Evolutionary conservation across 2,113 vertebrate species (phyloP).

Genomic region (Dipodomys spectabilis): DNA sequence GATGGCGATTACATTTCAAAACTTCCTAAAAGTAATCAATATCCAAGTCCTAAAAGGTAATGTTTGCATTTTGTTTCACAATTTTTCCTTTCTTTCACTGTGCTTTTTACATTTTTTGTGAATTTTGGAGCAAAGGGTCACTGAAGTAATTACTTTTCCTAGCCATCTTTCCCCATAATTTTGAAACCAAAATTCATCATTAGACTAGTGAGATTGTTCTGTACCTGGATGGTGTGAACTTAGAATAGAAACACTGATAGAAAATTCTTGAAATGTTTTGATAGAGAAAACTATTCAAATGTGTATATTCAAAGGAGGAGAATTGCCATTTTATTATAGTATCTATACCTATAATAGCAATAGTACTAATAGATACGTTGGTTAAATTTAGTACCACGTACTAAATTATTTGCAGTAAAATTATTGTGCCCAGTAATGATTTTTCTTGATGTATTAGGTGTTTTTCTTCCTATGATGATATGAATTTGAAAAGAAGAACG

Average conservation of each 20-base stretch:
- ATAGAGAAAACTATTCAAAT: constrained; percentile 1
- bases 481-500: constrained; percentile 96
- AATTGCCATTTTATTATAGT: constrained; percentile 25
- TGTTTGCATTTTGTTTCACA: neutral
- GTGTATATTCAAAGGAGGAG: neutral
- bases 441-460: constrained; percentile 88
- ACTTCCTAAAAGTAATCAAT: constrained; percentile 95
- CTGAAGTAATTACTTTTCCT: neutral
- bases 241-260: neutral
- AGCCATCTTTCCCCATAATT: neutral
- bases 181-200: constrained; percentile 35
- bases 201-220: neutral
- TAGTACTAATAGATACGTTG: neutral
- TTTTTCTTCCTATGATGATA: constrained; percentile 98
- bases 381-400: neutral
- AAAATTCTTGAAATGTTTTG: constrained; percentile 14
- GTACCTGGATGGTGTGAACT: neutral
- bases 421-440: neutral
- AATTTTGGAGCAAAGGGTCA: constrained; percentile 8
- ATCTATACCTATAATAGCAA: neutral
- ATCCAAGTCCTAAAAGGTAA: constrained; percentile 97
- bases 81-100: neutral
- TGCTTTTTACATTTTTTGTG: neutral
- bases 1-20: constrained; percentile 85
- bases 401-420: constrained; percentile 1